A percentile compares a stretch with the other conserved stretches of the same genome.
phyloP scores from a whole-genome alignment of 2,888 invertebrate genomes.

The Acanthococcus lagerstroemiae region DNA sequence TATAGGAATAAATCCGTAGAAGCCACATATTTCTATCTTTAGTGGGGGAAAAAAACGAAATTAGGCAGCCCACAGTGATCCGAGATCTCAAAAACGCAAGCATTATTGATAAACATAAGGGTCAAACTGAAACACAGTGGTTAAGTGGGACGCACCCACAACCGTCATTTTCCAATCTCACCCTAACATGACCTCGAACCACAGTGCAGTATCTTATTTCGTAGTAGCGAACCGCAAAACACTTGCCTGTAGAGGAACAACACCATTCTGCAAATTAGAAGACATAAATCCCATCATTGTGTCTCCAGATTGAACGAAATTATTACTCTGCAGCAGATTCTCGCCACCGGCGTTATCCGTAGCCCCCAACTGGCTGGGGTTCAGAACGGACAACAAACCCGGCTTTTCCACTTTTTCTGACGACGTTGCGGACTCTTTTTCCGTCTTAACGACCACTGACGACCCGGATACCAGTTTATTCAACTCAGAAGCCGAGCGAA shows the following conservation, averaged over 20 bases:
- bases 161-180: too few species aligned
- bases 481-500: constrained; percentile 16
- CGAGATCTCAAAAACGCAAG: too few species aligned
- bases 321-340: constrained; percentile 15
- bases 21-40: too few species aligned
- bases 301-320: background rate
- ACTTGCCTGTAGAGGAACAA: background rate
- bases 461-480: background rate
- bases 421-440: constrained; percentile 1
- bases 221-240: too few species aligned
- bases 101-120: too few species aligned
- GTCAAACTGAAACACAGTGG: too few species aligned
- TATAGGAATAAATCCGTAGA: too few species aligned
- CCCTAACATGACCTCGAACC: too few species aligned
- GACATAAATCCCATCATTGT: background rate
- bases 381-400: constrained; percentile 10
- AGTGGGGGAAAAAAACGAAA: too few species aligned
- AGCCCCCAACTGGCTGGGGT: constrained; percentile 25
- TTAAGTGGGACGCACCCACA: too few species aligned
- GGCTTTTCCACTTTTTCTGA: constrained; percentile 2
- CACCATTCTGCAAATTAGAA: background rate
- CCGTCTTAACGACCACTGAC: background rate
- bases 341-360: background rate
- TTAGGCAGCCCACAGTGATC: too few species aligned
- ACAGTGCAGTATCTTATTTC: too few species aligned